Conservation (phyloP, 2,888 invertebrate genomes). For the Tetragonisca angustula region DNA sequence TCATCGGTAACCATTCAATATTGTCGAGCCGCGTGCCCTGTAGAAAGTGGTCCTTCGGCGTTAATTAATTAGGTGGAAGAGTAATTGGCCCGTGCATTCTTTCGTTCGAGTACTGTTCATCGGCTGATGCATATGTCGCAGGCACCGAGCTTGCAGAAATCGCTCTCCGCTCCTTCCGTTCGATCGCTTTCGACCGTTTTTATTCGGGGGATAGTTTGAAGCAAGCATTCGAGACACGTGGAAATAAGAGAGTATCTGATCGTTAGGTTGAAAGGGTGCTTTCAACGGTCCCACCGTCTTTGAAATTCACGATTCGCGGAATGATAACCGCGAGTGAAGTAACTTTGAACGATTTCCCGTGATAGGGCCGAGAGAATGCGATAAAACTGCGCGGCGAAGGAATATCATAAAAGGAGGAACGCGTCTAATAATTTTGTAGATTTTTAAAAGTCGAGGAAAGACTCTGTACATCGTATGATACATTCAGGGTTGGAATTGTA, state of each 20-base stretch:
- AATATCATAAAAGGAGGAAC: background rate
- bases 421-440: no score
- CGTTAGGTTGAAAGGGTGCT: background rate
- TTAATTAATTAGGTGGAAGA: slow-evolving; percentile 40
- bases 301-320: background rate
- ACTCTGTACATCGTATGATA: no score
- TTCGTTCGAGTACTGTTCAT: slow-evolving; percentile 11
- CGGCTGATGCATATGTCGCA: slow-evolving; percentile 10
- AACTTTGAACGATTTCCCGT: background rate
- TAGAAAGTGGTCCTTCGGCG: slow-evolving; percentile 21
- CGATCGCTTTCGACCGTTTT: background rate
- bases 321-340: background rate
- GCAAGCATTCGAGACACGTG: background rate
- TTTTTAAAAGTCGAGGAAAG: no score
- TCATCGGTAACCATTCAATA: slow-evolving; percentile 43
- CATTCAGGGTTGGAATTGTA: no score
- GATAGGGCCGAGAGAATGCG: background rate
- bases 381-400: background rate
- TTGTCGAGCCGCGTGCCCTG: background rate
- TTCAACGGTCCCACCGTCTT: background rate
- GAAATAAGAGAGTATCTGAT: background rate
- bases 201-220: background rate
- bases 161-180: slow-evolving; percentile 2
- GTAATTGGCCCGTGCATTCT: slow-evolving; percentile 38
- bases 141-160: background rate